Percentiles rank a stretch among this genome's conserved stretches.
Conservation (phyloP, 2,888 invertebrate genomes). For the Hyposoter dolosus region DNA sequence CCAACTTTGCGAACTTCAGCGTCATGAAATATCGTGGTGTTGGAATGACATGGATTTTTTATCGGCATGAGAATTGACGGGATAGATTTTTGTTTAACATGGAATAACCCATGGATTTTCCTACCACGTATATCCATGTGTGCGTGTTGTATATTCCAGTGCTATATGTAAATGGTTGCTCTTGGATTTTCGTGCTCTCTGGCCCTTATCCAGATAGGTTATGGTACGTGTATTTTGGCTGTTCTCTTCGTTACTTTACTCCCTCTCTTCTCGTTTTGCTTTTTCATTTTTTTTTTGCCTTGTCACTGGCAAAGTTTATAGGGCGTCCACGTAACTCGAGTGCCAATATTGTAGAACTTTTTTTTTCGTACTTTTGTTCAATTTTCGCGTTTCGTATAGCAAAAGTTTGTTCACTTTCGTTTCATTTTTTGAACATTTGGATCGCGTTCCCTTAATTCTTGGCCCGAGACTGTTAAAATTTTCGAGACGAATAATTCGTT, state of each 20-base stretch:
- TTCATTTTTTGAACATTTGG: neutral
- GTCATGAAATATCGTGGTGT: neutral
- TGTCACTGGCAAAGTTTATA: conserved; percentile 22
- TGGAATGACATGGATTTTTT: neutral
- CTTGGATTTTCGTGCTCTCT: conserved; percentile 56
- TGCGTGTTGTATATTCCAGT: neutral
- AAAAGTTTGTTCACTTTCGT: neutral
- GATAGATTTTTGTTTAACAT: neutral
- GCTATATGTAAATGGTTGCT: conserved; percentile 29
- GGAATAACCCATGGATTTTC: neutral
- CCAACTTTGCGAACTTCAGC: no score
- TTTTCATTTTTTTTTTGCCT: conserved; percentile 25
- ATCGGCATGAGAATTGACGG: neutral
- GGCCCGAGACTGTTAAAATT: neutral
- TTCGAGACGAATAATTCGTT: neutral
- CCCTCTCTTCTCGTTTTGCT: conserved; percentile 41
- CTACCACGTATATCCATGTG: neutral
- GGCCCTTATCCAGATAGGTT: conserved; percentile 63
- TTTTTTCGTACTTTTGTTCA: neutral
- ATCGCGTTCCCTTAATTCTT: neutral
- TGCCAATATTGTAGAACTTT: conserved; percentile 32
- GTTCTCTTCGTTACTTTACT: conserved; percentile 49
- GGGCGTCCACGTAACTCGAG: conserved; percentile 30
- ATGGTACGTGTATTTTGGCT: conserved; percentile 49
- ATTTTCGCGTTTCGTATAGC: neutral